These are phyloP conservation scores for Nasonia oneida DNA, from an alignment of 2,888 invertebrate species.

Conservation along the genomic window DNA sequence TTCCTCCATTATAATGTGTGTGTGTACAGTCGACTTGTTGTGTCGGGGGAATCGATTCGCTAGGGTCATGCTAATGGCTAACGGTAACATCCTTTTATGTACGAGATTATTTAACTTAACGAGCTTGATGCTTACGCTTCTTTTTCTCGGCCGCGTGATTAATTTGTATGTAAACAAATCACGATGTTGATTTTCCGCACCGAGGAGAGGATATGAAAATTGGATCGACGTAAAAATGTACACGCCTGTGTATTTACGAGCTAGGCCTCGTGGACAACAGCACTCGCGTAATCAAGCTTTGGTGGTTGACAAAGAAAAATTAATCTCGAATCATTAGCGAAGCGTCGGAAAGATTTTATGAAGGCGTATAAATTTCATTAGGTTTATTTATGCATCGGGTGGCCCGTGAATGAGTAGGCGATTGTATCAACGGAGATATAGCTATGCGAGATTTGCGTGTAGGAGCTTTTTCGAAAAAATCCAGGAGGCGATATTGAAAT, in stretches of 20 bases:
- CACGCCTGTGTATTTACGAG: not conserved
- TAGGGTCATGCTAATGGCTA: conserved; percentile 32
- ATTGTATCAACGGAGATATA: too few species aligned
- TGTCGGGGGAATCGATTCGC: conserved; percentile 14
- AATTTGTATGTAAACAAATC: conserved; percentile 11
- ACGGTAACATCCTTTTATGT: conserved; percentile 34
- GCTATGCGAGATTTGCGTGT: not conserved
- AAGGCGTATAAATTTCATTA: not conserved
- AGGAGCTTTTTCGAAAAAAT: not conserved
- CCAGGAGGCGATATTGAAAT: not conserved
- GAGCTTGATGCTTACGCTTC: not conserved
- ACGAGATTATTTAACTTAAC: conserved; percentile 29
- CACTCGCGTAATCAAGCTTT: not conserved
- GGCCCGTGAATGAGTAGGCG: not conserved
- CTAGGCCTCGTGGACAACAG: not conserved
- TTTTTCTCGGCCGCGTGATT: not conserved
- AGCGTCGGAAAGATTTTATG: not conserved
- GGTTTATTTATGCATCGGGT: not conserved
- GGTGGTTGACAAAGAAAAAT: not conserved
- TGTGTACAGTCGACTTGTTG: not conserved
- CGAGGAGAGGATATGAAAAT: not conserved
- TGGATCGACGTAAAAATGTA: not conserved
- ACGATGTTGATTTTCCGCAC: not conserved
- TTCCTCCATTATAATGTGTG: not conserved
- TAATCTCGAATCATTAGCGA: not conserved